Base-by-base conservation (phyloP, 2,797 vertebrate genomes). In the Morus bassanus region DNA sequence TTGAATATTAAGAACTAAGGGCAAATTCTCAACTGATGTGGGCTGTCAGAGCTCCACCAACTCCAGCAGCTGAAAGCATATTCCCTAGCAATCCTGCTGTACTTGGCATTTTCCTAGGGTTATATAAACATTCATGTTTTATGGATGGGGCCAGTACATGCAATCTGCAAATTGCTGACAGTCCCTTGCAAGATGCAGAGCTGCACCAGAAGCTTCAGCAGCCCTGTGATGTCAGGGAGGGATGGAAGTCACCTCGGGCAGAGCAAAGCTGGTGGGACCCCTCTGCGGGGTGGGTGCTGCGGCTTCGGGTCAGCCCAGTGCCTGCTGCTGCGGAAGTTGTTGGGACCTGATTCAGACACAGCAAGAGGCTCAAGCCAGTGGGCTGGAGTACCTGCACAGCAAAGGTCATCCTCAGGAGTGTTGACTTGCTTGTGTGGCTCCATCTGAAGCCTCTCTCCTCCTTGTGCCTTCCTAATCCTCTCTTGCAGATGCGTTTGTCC, bases 51-150 rank as follows among this genome's bases (percentile, higher is more conserved):
- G 87, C 74, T 63, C 50, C 65, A n/a, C 16, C 45, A 48, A 15
- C 73, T 86, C 91, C 59, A 5, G 46, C 75, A 41, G 93, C 89
- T 48, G 85, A 65, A 5, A 51, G 78, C 2, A 1, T 10, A 18
- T 75, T 94, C 78, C 86, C 50, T 70, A 15, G 10, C 65, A 64
- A 11, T 91, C 63, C 91, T 85, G 84, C 89, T 79, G 95, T 0
- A 37, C 92, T 91, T 8, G 75, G 68, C 16, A 10, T 56, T 93
- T 96, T 25, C 86, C 31, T 8, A 1, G 75, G 56, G 75, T 91
- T 85, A 77, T 75, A 28, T 33, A 92, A 96, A 96, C 94, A 93
- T 92, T 94, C 65, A 94, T 59, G 80, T 11, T 18, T 51, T 77
- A 9, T 9, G 6, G 23, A 30, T 7, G 19, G 24, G 86, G 63